Evolutionary conservation across 1,140 invertebrate species (phyloP), one percentile per base, ranked within the genome.

Genomic region (Cephus cinctus): DNA sequence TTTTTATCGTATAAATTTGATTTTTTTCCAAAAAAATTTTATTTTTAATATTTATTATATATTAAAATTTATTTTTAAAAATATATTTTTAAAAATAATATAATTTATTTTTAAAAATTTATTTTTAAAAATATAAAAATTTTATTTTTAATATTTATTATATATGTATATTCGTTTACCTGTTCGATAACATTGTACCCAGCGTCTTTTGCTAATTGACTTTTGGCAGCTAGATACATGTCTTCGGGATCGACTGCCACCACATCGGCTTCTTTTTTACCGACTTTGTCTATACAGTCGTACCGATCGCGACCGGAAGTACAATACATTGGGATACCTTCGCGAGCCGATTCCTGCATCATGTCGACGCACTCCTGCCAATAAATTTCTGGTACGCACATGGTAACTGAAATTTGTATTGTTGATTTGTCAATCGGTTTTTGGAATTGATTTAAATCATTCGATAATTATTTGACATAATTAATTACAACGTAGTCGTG

Each of bases 231-330:
- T 4, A 92, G 80, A 65, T 91, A 94, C 80, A 92, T 85, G 56
- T 89, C 87, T 61, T 92, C 89, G 2, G 90, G 87, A 61, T 94
- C 90, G 1, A 88, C 81, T 9, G 86, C 85, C 12, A 87, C 83
- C 18, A 93, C 80, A 67, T 94, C 91, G 0, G 90, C 90, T 57
- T 87, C 79, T 30, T 85, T 81, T 55, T 83, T 78, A 34, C 86
- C 81, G 18, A 94, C 84, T 63, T 82, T 81, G 15, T 83, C 76
- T 54, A 93, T 80, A 60, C 91, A 94, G 25, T 89, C 86, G 46
- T 65, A 86, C 77, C 83, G 78, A 69, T 89, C 86, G 55, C 86
- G 80, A 2, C 85, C 86, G 2, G 81, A 66, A 3, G 88, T 76
- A 66, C 87, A 88, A 57, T 81, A 73, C 51, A 87, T 78, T 9